Evolutionary conservation across 2,797 vertebrate species (phyloP), one percentile per base, ranked within the genome.

Genomic region (Poeciliopsis turneri): DNA sequence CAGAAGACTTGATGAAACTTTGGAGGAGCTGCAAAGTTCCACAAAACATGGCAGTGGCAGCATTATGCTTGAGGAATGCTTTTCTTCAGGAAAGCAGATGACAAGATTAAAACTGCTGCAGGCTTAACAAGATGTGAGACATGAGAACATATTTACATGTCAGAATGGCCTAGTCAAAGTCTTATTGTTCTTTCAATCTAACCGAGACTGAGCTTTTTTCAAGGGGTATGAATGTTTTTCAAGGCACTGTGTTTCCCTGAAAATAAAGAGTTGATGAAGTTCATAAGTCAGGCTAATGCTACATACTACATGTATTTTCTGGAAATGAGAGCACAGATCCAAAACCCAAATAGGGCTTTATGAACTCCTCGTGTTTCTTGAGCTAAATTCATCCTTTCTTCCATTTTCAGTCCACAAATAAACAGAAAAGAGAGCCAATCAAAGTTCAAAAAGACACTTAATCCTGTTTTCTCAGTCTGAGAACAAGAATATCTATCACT

Each of bases 401-500:
- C 7, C 25, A 71, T 69, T n/a, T 45, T 69, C 68, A 71, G 28
- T 71, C 43, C 43, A 28, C 13, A 46, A 71, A 71, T 46, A 28
- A 71, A 71, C 68, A 28, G 25, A 46, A 28, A 8, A 69, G 46
- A 46, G 25, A 45, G 43, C 28, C 0, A 39, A 18, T 72, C 33
- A 25, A 51, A 47, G 66, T 68, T 70, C 28, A 66, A 12, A 70
- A 28, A 53, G 47, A 66, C 57, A 36, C 28, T 25, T 49, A 16
- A 61, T 70, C 49, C 49, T 78, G 30, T 46, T 53, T 59, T 70
- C 64, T 79, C 59, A 64, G 18, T 18, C 45, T 1, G 72, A 75
- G 51, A 39, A 61, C 43, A 41, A 47, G 64, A 82, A 80, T 77
- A 78, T 84, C 64, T 55, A n/a, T 72, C 45, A 61, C 75, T 77